Conservation (phyloP, 1,140 invertebrate species). For the Drosophila novamexicana region DNA sequence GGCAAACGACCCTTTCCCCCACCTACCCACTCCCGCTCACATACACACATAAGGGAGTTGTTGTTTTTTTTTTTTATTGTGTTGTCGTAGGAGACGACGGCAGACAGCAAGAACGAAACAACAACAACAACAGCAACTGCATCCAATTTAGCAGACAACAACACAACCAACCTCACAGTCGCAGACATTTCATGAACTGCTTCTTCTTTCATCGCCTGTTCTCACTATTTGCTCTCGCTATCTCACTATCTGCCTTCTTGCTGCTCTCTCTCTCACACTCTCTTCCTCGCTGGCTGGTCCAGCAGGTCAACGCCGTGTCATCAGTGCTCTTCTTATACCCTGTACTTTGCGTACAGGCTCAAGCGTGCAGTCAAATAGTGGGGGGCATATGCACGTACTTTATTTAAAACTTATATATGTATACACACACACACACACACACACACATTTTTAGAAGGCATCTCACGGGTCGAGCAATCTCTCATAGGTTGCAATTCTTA, state of each 20-base stretch:
- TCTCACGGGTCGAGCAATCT: not conserved
- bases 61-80: slow-evolving; percentile 20
- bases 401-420: not conserved
- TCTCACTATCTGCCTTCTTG: slow-evolving; percentile 3
- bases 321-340: slow-evolving; percentile 43
- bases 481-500: slow-evolving; percentile 29
- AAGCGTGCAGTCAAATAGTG: not conserved
- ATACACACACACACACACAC: not conserved
- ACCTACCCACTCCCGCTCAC: no score
- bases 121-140: slow-evolving; percentile 40
- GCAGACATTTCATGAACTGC: slow-evolving; percentile 38
- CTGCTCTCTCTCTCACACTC: slow-evolving; percentile 21
- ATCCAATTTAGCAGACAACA: slow-evolving; percentile 70
- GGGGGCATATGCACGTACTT: not conserved
- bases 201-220: not conserved
- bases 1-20: slow-evolving; percentile 35
- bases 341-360: not conserved
- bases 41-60: slow-evolving; percentile 54
- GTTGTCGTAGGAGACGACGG: slow-evolving; percentile 46
- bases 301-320: slow-evolving; percentile 65
- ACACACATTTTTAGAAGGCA: not conserved
- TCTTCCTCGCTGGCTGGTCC: slow-evolving; percentile 16
- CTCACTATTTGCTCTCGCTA: slow-evolving; percentile 17
- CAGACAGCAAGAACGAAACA: slow-evolving; percentile 31
- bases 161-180: slow-evolving; percentile 26